Conservation (phyloP, 2,888 invertebrate species). For the Agapetus fuscipes region DNA sequence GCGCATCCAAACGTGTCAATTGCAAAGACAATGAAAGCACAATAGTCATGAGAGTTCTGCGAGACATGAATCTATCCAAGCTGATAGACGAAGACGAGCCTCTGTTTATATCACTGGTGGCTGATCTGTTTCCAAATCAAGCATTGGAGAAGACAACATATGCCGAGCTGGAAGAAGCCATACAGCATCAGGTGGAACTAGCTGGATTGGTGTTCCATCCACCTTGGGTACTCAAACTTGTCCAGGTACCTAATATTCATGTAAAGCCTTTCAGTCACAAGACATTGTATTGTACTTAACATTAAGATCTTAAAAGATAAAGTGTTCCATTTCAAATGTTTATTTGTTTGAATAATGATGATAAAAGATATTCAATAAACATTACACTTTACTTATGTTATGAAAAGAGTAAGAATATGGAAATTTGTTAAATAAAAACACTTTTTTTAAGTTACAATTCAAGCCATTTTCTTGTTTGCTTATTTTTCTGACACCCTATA, state of each 20-base stretch:
- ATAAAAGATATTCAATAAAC: no score
- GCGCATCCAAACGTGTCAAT: conserved; percentile 85
- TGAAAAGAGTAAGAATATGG: no score
- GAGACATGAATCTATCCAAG: conserved; percentile 97
- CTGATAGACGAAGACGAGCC: conserved; percentile 96
- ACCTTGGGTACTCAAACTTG: conserved; percentile 91
- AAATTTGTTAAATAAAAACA: no score
- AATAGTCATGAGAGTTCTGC: conserved; percentile 92
- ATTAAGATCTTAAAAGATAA: no score
- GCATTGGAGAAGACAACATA: conserved; percentile 86
- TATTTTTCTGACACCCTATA: no score
- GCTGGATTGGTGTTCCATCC: conserved; percentile 80
- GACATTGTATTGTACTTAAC: not conserved
- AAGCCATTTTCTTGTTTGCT: no score
- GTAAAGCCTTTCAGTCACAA: no score
- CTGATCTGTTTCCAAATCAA: conserved; percentile 94
- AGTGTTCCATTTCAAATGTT: no score
- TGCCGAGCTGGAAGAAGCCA: conserved; percentile 80
- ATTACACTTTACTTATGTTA: no score
- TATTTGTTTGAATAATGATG: no score
- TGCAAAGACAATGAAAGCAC: conserved; percentile 89
- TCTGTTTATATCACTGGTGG: conserved; percentile 90
- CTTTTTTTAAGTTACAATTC: no score
- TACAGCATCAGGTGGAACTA: conserved; percentile 71
- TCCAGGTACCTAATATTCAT: conserved; percentile 67